Evolutionary conservation across 2,888 invertebrate genomes (phyloP), one percentile per base, ranked within the genome.

Genomic region (Acanthosoma haemorrhoidale): DNA sequence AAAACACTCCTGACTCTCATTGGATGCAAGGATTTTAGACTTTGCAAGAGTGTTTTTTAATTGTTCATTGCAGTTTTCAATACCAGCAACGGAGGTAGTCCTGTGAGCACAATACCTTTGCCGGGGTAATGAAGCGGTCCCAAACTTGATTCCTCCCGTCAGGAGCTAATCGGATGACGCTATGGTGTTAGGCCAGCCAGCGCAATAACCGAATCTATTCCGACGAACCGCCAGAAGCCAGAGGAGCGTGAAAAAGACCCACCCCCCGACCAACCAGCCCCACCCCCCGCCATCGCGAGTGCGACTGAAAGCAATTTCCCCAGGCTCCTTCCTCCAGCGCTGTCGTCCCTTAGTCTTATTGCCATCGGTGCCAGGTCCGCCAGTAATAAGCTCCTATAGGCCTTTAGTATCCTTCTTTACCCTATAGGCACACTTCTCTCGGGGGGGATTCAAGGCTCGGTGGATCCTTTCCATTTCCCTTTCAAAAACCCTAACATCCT

Each of bases 231-330:
- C 51, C 51, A 25, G 29, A 43, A 51, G 51, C 51, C 51, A 25
- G 51, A 18, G 51, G 51, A 25, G 25, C 25, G 21, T 21, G 29
- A 51, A 25, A 51, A 51, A 25, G 11, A 9, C 41, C 18, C 51
- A 13, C 25, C 11, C 25, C 21, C 18, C n/a, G n/a, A n/a, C n/a
- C n/a, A n/a, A n/a, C 3, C 32, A 4, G 4, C 9, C 32, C 9
- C 18, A 8, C 43, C 11, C 3, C 43, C 43, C 1, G 4, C 43
- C 41, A 16, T 16, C 1, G 51, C 8, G 51, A 51, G 25, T 51
- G 51, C 51, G 25, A 51, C 51, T 51, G 51, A 51, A 51, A 51
- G 51, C 51, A 51, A 51, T 51, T 51, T 51, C 51, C 51, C 51
- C 29, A 21, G 51, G 25, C 51, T 51, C 25, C 41, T 41, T 18